These are phyloP conservation scores for Pheosia tremula DNA, from an alignment of 2,888 invertebrate species.

Conservation along the genomic window DNA sequence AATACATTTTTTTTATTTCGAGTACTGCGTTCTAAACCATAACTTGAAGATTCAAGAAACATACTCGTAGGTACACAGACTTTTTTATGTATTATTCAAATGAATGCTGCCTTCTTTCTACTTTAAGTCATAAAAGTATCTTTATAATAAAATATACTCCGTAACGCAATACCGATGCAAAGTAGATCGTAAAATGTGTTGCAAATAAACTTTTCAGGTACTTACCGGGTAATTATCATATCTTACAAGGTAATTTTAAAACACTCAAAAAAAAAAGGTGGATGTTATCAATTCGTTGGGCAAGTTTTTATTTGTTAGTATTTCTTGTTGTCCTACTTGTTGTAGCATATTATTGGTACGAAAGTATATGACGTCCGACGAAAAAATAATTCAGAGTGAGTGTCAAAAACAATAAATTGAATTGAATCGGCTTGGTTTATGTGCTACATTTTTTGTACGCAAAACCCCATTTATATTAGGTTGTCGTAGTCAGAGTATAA, in stretches of 20 bases:
- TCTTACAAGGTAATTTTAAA: slow-evolving; percentile 23
- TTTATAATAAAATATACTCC: slow-evolving; percentile 17
- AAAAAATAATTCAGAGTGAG: too few species aligned
- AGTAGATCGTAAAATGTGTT: slow-evolving; percentile 5
- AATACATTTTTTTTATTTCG: slow-evolving; percentile 18
- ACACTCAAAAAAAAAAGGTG: too few species aligned
- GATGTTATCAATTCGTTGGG: too few species aligned
- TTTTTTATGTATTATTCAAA: slow-evolving; percentile 65
- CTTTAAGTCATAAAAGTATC: slow-evolving; percentile 47
- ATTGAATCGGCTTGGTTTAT: too few species aligned
- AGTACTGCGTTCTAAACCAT: slow-evolving; percentile 24
- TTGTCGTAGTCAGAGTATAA: too few species aligned
- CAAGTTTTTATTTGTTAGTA: too few species aligned
- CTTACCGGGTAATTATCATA: slow-evolving; percentile 21
- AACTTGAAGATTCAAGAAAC: slow-evolving; percentile 23
- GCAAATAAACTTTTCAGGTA: slow-evolving; percentile 1
- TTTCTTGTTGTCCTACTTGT: too few species aligned
- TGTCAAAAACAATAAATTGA: too few species aligned
- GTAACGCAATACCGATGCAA: slow-evolving; percentile 8
- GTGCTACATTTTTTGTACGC: too few species aligned
- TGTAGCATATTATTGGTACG: too few species aligned
- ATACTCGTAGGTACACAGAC: slow-evolving; percentile 25
- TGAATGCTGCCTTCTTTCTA: slow-evolving; percentile 51
- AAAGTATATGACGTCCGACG: too few species aligned
- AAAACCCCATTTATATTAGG: too few species aligned